Evolutionary conservation across 1,140 invertebrate species (phyloP).

Genomic region (Saxidomus purpurata): DNA sequence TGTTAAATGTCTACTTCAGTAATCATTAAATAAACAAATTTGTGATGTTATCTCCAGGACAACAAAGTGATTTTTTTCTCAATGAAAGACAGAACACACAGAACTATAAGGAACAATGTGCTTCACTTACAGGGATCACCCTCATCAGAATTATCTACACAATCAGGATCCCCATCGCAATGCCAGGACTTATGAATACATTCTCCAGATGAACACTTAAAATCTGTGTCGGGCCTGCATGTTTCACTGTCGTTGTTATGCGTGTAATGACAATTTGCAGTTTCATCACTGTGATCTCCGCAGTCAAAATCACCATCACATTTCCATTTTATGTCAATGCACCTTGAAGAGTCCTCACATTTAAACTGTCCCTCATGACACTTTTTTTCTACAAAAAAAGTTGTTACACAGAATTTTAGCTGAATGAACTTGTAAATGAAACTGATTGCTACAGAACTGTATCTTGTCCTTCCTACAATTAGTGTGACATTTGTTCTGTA

Average conservation of each 20-base stretch:
- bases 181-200: slow-evolving; percentile 97
- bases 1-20: too few relatives aligned
- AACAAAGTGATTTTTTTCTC: too few relatives aligned
- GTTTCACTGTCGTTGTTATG: neutral
- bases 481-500: too few relatives aligned
- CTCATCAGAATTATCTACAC: slow-evolving; percentile 89
- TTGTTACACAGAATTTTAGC: too few relatives aligned
- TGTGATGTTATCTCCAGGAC: too few relatives aligned
- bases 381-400: neutral
- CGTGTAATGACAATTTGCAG: neutral
- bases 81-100: too few relatives aligned
- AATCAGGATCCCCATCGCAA: slow-evolving; percentile 87
- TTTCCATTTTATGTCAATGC: slow-evolving; percentile 96
- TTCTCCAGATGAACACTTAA: slow-evolving; percentile 61
- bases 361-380: slow-evolving; percentile 31
- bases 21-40: too few relatives aligned
- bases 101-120: too few relatives aligned
- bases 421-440: neutral
- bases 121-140: too few relatives aligned
- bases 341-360: slow-evolving; percentile 83
- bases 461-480: neutral
- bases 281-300: slow-evolving; percentile 89
- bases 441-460: neutral
- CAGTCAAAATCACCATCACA: slow-evolving; percentile 87
- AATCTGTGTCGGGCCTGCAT: slow-evolving; percentile 52